phyloP scores from a whole-genome alignment of 2,888 invertebrate genomes.

The Apomyelois bistriatella region DNA sequence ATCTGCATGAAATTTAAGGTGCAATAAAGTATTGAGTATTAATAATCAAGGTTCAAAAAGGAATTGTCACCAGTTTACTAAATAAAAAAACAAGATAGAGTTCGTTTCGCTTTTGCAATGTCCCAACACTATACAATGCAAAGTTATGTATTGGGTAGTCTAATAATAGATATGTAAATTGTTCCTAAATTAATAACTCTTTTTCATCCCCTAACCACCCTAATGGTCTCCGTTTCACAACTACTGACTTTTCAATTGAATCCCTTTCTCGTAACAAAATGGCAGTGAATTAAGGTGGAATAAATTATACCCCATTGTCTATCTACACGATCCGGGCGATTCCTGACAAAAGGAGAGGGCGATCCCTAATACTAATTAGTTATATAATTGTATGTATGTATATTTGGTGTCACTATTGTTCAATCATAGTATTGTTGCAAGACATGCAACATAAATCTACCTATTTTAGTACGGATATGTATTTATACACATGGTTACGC shows the following conservation, averaged over 20 bases:
- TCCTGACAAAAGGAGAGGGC: not conserved
- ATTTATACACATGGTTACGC: too few species aligned
- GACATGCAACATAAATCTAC: too few species aligned
- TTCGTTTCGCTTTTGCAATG: too few species aligned
- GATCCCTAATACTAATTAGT: conserved; percentile 5
- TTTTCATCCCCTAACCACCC: not conserved
- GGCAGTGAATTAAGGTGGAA: conserved; percentile 9
- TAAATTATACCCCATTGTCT: conserved; percentile 11
- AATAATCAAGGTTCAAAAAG: too few species aligned
- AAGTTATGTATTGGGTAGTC: not conserved
- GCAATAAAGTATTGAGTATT: too few species aligned
- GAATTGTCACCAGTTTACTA: too few species aligned
- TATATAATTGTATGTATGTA: not conserved
- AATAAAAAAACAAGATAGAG: too few species aligned
- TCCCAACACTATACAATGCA: too few species aligned
- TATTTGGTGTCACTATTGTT: not conserved
- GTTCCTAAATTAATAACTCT: not conserved
- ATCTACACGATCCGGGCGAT: not conserved
- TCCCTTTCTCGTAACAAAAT: conserved; percentile 4
- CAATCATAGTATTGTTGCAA: not conserved
- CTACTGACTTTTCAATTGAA: conserved; percentile 12
- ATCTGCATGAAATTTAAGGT: too few species aligned
- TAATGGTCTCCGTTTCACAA: conserved; percentile 5
- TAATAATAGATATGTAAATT: not conserved
- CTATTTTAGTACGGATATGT: too few species aligned